Evolutionary conservation across 2,797 vertebrate species (phyloP).

Genomic region (Propithecus perrieri): DNA sequence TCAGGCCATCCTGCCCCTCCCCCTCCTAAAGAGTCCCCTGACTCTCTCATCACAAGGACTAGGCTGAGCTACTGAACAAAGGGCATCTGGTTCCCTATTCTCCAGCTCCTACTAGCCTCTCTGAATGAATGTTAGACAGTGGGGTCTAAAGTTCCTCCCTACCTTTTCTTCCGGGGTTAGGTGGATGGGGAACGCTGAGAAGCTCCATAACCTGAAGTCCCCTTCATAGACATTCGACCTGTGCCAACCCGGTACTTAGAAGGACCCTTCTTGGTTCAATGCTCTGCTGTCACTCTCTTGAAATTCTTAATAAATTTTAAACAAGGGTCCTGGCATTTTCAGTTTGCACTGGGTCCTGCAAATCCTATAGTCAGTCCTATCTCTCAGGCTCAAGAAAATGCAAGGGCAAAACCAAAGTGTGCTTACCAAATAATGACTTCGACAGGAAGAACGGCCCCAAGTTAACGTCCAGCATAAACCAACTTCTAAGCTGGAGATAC

Average conservation of each 20-base stretch:
- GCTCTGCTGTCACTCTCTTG: background rate
- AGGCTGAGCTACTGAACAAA: background rate
- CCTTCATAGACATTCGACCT: background rate
- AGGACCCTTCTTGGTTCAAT: background rate
- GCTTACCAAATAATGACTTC: conserved; percentile 56
- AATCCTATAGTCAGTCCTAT: background rate
- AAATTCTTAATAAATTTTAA: background rate
- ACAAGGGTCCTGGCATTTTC: background rate
- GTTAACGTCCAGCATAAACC: conserved; percentile 61
- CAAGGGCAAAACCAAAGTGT: conserved; percentile 67
- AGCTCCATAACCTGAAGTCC: background rate
- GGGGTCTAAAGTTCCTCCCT: background rate
- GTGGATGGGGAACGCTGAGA: background rate
- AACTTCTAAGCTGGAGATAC: conserved; percentile 80
- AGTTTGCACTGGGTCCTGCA: background rate
- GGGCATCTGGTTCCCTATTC: background rate
- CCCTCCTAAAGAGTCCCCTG: background rate
- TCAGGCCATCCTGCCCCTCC: background rate
- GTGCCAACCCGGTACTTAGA: background rate
- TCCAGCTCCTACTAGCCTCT: background rate
- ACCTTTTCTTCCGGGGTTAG: background rate
- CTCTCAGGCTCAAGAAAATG: conserved; percentile 30
- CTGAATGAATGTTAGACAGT: background rate
- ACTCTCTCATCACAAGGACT: background rate
- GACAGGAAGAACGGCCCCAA: conserved; percentile 22